phyloP scores from a whole-genome alignment of 2,888 invertebrate genomes.

The Hyles lineata region DNA sequence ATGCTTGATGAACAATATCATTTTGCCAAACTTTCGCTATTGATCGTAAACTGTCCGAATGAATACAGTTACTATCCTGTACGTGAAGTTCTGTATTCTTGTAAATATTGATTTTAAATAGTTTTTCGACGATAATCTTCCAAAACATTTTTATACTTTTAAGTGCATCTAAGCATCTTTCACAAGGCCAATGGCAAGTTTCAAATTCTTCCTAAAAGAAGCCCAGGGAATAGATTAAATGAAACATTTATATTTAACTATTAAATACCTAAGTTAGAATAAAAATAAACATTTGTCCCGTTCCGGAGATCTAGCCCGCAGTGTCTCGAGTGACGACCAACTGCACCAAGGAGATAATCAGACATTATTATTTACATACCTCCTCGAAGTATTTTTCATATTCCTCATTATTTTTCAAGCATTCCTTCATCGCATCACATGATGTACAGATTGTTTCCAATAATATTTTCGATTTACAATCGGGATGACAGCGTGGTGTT shows the following conservation, averaged over 20 bases:
- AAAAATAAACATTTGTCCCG: too few species aligned
- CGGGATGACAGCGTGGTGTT: conserved; percentile 67
- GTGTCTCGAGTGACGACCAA: too few species aligned
- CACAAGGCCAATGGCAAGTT: conserved; percentile 77
- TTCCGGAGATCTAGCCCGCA: too few species aligned
- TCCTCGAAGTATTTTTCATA: conserved; percentile 72
- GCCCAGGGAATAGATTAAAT: conserved; percentile 2
- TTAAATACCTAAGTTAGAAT: background rate
- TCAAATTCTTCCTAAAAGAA: conserved; percentile 72
- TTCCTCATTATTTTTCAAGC: conserved; percentile 59
- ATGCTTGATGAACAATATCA: conserved; percentile 66
- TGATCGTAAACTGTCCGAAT: conserved; percentile 54
- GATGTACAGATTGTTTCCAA: conserved; percentile 71
- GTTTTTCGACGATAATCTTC: conserved; percentile 72
- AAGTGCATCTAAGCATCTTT: conserved; percentile 71
- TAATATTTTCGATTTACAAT: conserved; percentile 72
- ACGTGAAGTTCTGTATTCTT: conserved; percentile 48
- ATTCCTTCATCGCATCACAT: conserved; percentile 67
- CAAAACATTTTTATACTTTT: conserved; percentile 78
- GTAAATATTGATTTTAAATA: conserved; percentile 61
- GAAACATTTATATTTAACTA: background rate
- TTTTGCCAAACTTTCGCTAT: conserved; percentile 66
- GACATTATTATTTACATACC: conserved; percentile 51
- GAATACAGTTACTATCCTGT: conserved; percentile 38
- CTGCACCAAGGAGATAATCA: background rate